phyloP scores from a whole-genome alignment of 2,888 invertebrate species.

The Archips xylosteana region DNA sequence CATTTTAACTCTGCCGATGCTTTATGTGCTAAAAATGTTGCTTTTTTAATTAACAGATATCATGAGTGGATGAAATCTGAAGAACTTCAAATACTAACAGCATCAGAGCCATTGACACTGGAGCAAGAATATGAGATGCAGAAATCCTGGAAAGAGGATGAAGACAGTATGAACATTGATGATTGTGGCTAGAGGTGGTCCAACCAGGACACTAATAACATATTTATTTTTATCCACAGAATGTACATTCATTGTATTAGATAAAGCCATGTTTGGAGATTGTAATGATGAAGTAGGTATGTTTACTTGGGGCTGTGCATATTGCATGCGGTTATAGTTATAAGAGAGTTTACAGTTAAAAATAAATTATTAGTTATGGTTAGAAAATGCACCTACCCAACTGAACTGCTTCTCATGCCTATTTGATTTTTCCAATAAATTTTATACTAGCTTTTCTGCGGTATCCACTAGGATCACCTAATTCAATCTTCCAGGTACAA shows the following conservation, averaged over 20 bases:
- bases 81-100: conserved; percentile 93
- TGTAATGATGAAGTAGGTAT: conserved; percentile 85
- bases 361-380: too few relatives aligned
- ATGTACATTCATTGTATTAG: conserved; percentile 96
- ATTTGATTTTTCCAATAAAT: too few relatives aligned
- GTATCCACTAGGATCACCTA: too few relatives aligned
- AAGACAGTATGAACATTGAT: conserved; percentile 88
- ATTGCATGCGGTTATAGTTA: background rate
- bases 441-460: too few relatives aligned
- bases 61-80: conserved; percentile 97
- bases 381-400: too few relatives aligned
- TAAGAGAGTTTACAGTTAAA: too few relatives aligned
- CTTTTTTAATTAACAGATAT: conserved; percentile 86
- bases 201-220: background rate
- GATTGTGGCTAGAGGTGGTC: conserved; percentile 7
- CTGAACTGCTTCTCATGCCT: too few relatives aligned
- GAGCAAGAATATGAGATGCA: conserved; percentile 98
- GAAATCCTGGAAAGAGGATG: conserved; percentile 93
- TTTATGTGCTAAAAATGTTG: background rate
- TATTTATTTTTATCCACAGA: conserved; percentile 83
- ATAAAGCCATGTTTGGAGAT: conserved; percentile 83
- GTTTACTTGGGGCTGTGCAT: conserved; percentile 28
- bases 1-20: background rate
- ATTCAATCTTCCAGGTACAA: too few relatives aligned
- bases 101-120: conserved; percentile 94